Evolutionary conservation across 2,888 invertebrate genomes (phyloP).

Genomic region (Papilio elwesi): DNA sequence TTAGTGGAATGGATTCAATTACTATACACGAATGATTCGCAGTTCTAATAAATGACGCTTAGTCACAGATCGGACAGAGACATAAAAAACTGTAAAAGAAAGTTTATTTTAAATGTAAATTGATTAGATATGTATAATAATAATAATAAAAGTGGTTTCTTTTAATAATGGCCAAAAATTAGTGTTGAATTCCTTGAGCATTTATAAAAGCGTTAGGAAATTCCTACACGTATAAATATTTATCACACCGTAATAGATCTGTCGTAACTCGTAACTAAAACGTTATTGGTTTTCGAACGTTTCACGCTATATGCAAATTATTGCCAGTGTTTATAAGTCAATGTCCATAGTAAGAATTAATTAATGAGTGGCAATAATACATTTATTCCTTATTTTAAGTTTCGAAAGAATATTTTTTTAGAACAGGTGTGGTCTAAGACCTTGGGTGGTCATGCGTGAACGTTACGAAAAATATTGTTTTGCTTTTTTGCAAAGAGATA

Average conservation of each 20-base stretch:
- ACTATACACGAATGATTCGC: no score
- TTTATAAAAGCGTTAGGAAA: slow-evolving; percentile 7
- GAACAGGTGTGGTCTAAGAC: neutral
- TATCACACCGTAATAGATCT: neutral
- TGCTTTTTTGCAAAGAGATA: no score
- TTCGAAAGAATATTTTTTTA: slow-evolving; percentile 11
- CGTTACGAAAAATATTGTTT: neutral
- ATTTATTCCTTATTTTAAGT: slow-evolving; percentile 2
- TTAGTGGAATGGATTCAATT: no score
- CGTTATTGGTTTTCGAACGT: slow-evolving; percentile 24
- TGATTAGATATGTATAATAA: neutral
- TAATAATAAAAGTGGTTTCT: neutral
- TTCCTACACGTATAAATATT: slow-evolving; percentile 31
- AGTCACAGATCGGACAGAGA: no score
- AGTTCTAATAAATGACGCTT: no score
- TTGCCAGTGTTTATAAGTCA: neutral
- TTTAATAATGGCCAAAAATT: neutral
- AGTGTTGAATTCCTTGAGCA: neutral
- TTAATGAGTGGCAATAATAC: slow-evolving; percentile 4
- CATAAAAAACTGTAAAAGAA: no score
- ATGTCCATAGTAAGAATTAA: neutral
- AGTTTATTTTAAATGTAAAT: no score
- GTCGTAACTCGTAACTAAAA: slow-evolving; percentile 2
- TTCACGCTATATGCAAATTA: neutral
- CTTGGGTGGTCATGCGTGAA: slow-evolving; percentile 7